Percentiles rank a stretch among this genome's conserved stretches.
Evolutionary conservation across 37 sponge, comb jelly and placozoan genomes (phyloP).

Genomic region (Chondrosia reniformis): DNA sequence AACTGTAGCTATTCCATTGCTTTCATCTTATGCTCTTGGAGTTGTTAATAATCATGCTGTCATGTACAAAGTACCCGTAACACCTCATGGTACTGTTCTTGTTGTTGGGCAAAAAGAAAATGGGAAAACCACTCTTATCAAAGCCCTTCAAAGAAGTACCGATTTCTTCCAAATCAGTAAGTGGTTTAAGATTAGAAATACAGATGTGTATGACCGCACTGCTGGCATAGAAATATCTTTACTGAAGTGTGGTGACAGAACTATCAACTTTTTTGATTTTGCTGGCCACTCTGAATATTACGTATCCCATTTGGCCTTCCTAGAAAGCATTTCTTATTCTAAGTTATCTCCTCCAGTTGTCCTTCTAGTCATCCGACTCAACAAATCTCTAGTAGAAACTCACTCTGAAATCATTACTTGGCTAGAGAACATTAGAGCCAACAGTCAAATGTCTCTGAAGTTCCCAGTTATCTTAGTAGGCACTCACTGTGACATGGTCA

Average conservation of each 20-base stretch:
- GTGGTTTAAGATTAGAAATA: no score
- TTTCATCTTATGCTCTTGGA: no score
- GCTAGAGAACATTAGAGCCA: neutral
- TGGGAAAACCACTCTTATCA: no score
- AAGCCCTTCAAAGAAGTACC: no score
- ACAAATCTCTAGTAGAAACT: neutral
- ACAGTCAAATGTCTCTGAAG: neutral
- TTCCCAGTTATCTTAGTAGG: neutral
- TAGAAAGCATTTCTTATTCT: neutral
- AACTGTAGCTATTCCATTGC: no score
- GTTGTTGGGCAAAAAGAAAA: no score
- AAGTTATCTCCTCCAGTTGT: neutral
- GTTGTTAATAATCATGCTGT: no score
- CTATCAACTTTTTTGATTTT: neutral
- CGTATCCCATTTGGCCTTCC: neutral
- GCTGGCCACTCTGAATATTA: constrained; percentile 4
- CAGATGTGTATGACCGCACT: no score
- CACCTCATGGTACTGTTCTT: no score
- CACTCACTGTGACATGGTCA: neutral
- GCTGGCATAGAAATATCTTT: neutral
- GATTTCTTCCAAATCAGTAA: no score
- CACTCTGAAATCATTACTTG: neutral
- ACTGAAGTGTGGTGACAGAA: neutral
- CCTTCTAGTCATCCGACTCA: neutral
- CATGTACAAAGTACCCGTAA: no score